Evolutionary conservation across 2,888 invertebrate species (phyloP), one percentile per base, ranked within the genome.

Genomic region (Diogma glabrata): DNA sequence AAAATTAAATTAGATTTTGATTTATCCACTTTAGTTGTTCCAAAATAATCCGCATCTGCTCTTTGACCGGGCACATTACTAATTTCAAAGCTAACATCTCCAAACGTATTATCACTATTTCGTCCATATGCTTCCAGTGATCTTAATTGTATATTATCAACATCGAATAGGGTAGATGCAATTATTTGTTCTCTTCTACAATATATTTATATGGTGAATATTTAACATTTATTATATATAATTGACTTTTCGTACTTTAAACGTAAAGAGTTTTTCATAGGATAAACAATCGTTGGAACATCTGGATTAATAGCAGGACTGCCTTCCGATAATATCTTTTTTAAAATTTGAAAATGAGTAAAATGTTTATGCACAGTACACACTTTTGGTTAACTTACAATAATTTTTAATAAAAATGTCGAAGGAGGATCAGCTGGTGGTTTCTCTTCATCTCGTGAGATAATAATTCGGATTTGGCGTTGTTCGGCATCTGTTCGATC

Each of bases 391-490:
- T 20, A 51, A 52, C 53, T 66, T 54, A 77, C 77, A 46, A 61
- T 63, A 46, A 78, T 67, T 14, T 64, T 70, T 33, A 78, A 67
- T n/a, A 66, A 69, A 16, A 78, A 64, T 7, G 61, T 56, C 3
- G 66, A 62, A 4, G 22, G 5, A 8, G 43, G 22, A 8, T 7
- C 36, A 36, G 58, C 54, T 24, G 59, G 56, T 7, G 60, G 62
- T 12, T 61, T 62, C 5, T 63, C 60, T 1, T 58, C 62, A 2
- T 65, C 59, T 62, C 75, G 76, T 51, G 75, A 72, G 5, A 78
- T 76, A 1, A 72, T 72, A 3, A 81, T 64, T 6, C 61, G 57
- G 14, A 81, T 59, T 1, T 59, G 61, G 60, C 77, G 72, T 1
- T 58, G 56, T 0, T 60, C 60, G 24, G 62, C 58, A 6, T 60